Evolutionary conservation across 64 coral and sea anemone genomes (phyloP).

Genomic region (Hydrozoanthus tunicans): DNA sequence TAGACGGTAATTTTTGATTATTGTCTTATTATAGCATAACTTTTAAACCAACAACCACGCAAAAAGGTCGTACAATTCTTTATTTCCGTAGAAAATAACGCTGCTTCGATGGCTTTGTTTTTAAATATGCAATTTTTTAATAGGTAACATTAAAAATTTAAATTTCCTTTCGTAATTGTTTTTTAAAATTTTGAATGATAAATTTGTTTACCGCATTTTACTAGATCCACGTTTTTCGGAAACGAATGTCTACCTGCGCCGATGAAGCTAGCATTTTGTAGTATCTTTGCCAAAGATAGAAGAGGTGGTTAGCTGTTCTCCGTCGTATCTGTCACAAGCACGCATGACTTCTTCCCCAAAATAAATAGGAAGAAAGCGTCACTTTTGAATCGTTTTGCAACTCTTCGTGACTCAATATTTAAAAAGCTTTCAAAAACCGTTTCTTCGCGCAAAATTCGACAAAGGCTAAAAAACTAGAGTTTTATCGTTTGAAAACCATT

Average conservation of each 20-base stretch:
- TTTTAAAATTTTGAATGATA: conserved; percentile 21
- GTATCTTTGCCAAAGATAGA: neutral
- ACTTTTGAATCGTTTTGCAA: neutral
- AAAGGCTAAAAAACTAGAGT: neutral
- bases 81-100: conserved; percentile 15
- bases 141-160: conserved; percentile 49
- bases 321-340: neutral
- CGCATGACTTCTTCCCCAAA: neutral
- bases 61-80: neutral
- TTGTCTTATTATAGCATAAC: neutral
- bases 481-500: neutral
- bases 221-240: conserved; percentile 1
- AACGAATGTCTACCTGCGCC: neutral
- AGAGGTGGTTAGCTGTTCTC: neutral
- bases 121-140: conserved; percentile 48
- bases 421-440: neutral
- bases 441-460: neutral
- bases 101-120: conserved; percentile 2
- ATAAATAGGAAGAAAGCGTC: conserved; percentile 1
- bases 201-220: conserved; percentile 10
- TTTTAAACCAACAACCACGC: neutral
- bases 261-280: neutral
- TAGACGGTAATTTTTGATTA: neutral
- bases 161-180: conserved; percentile 16
- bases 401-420: neutral